These are phyloP conservation scores for Catagonus wagneri DNA, from an alignment of 2,113 vertebrate species.

Conservation along the genomic window DNA sequence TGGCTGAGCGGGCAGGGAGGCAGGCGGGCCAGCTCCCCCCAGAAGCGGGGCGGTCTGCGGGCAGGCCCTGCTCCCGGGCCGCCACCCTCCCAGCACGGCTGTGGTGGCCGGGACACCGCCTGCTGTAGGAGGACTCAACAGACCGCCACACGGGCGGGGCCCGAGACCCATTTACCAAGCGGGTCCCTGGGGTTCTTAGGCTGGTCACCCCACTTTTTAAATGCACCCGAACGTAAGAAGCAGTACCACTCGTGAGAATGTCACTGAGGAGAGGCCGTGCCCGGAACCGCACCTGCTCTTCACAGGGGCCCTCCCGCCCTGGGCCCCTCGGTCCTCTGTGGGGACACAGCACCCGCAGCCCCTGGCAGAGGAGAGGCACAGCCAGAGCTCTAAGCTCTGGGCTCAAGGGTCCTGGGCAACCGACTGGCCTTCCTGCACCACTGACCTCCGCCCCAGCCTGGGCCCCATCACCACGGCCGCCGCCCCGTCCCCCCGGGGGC, in stretches of 20 bases:
- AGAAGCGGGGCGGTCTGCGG: background rate
- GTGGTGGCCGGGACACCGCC: rapidly evolving
- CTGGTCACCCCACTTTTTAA: background rate
- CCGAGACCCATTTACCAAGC: background rate
- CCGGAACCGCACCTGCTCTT: too few species aligned
- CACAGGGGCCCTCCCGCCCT: too few species aligned
- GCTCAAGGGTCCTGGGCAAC: background rate
- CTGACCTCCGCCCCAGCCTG: rapidly evolving
- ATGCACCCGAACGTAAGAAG: background rate
- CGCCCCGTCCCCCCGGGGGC: rapidly evolving
- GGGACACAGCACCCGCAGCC: background rate
- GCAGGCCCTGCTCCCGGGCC: rapidly evolving
- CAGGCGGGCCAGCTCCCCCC: background rate
- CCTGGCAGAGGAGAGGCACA: rapidly evolving
- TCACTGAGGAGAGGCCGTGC: background rate
- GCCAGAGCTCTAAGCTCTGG: background rate
- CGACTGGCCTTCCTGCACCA: too few species aligned
- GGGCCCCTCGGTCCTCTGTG: rapidly evolving
- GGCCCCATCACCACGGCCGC: rapidly evolving
- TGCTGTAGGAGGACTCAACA: background rate
- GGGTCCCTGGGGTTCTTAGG: background rate
- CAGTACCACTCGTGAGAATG: background rate
- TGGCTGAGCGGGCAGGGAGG: rapidly evolving
- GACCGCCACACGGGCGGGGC: background rate
- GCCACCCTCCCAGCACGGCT: rapidly evolving